phyloP scores from a whole-genome alignment of 2,797 vertebrate genomes.

The Iguana delicatissima region DNA sequence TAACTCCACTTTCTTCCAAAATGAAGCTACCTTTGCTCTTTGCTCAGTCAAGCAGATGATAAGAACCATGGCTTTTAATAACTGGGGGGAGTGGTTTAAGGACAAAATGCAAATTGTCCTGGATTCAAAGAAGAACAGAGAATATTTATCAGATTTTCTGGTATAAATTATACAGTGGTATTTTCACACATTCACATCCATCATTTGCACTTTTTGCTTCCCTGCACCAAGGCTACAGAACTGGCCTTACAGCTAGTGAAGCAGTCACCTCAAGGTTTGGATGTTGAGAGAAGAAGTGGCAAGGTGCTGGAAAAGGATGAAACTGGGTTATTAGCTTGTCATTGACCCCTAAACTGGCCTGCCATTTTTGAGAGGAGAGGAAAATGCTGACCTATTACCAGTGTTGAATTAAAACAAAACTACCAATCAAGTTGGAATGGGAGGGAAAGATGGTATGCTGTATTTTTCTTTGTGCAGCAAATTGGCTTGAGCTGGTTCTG shows the following conservation, averaged over 20 bases:
- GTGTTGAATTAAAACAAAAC: neutral
- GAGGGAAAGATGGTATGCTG: neutral
- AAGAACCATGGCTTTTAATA: slow-evolving; percentile 73
- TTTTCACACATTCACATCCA: neutral
- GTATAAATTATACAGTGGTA: neutral
- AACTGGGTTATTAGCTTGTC: neutral
- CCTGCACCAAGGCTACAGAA: neutral
- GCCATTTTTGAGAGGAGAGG: no score
- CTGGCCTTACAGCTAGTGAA: no score
- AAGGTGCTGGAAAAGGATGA: no score
- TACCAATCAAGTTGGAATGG: neutral
- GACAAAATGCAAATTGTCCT: slow-evolving; percentile 46
- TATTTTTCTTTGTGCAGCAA: neutral
- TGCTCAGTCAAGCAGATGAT: slow-evolving; percentile 75
- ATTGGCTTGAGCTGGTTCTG: neutral
- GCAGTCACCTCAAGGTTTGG: neutral
- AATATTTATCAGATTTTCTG: neutral
- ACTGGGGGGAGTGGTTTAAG: slow-evolving; percentile 68
- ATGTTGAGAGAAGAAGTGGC: no score
- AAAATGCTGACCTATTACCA: neutral
- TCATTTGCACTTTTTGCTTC: no score
- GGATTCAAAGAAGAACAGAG: slow-evolving; percentile 6
- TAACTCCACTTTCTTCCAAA: slow-evolving; percentile 74
- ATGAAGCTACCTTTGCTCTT: slow-evolving; percentile 82
- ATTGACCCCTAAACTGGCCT: neutral